phyloP scores from a whole-genome alignment of 2,888 invertebrate species.

The Diarsia mendica region DNA sequence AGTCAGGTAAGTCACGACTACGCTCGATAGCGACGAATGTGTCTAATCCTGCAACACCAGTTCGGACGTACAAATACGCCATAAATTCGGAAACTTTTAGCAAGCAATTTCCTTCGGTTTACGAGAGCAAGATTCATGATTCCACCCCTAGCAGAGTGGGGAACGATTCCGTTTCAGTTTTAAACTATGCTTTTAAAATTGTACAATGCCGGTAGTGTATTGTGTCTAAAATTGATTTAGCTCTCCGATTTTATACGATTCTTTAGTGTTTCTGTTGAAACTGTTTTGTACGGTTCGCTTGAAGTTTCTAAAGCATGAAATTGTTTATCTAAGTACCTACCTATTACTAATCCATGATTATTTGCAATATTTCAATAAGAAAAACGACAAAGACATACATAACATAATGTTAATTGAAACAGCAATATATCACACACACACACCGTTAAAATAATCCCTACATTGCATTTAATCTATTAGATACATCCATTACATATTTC shows the following conservation, averaged over 20 bases:
- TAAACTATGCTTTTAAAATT: conserved; percentile 72
- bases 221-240: conserved; percentile 61
- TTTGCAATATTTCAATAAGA: not conserved
- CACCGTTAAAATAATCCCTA: not conserved
- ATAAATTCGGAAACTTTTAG: conserved; percentile 88
- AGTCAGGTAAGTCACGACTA: conserved; percentile 49
- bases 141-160: conserved; percentile 63
- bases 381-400: not conserved
- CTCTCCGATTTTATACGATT: conserved; percentile 36
- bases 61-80: conserved; percentile 80
- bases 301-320: conserved; percentile 5
- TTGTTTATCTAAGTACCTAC: not conserved
- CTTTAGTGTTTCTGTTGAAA: conserved; percentile 27
- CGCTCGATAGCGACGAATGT: conserved; percentile 59
- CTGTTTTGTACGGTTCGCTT: conserved; percentile 5
- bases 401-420: not conserved
- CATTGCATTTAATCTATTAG: conserved; percentile 14
- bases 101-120: conserved; percentile 87
- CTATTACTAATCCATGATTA: not conserved
- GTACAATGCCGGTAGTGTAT: conserved; percentile 47
- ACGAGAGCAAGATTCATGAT: conserved; percentile 85
- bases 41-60: conserved; percentile 71
- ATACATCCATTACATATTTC: conserved; percentile 9
- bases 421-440: not conserved
- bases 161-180: conserved; percentile 65